Base-by-base conservation (phyloP, 2,888 invertebrate genomes). In the Diaperis boleti region DNA sequence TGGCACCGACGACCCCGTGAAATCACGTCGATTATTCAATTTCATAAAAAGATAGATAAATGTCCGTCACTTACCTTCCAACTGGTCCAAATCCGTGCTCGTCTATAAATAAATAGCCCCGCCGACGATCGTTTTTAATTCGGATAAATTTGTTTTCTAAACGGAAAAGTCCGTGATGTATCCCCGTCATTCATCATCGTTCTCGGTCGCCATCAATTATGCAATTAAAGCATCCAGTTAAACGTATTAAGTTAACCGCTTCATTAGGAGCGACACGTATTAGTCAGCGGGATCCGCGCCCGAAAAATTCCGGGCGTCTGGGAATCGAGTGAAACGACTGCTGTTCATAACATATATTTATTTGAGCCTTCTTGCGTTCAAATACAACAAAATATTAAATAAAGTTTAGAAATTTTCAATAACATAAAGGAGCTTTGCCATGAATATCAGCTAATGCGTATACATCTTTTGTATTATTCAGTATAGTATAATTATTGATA, bases 311-410 rank as follows among this genome's bases (percentile, higher is more conserved):
- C n/a, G 13, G 33, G 33, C 1, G n/a, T n/a, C n/a, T n/a, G n/a
- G n/a, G n/a, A n/a, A n/a, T n/a, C n/a, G 31, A 66, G 64, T 49
- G 45, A 65, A 62, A 64, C 64, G 54, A 29, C 5, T 33, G 49
- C 80, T 87, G 86, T 88, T 89, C 88, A 89, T 89, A 90, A 90
- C 89, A 90, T 89, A 89, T 89, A 90, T 90, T 90, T 89, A 90
- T 90, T 90, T 90, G 89, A 90, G 90, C 89, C 88, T 90, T 89
- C 88, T 89, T 89, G 89, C 89, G 88, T 89, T 89, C 88, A 89
- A 89, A 89, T 90, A 90, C 89, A 90, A 90, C 89, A 89, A 89
- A 89, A 89, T 89, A 89, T 88, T 88, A 89, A 89, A 89, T 89
- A 89, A 89, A 88, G 87, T 87, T 75, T 74, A 75, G 87, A 88